Evolutionary conservation across 2,888 invertebrate genomes (phyloP).

Genomic region (Biston stratarius): DNA sequence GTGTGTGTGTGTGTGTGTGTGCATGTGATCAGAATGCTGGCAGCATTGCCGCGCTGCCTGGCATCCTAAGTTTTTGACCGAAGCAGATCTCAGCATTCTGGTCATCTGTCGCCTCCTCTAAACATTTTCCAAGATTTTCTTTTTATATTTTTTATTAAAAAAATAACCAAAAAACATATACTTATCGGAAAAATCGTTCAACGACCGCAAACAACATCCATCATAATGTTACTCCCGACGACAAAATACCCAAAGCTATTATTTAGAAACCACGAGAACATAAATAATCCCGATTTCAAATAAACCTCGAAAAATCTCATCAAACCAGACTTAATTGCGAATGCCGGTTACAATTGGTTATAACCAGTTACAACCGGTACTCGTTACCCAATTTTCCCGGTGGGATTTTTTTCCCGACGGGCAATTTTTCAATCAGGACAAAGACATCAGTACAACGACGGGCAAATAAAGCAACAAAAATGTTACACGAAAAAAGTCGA

Average conservation of each 20-base stretch:
- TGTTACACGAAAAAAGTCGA: conserved; percentile 31
- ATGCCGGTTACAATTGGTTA: conserved; percentile 13
- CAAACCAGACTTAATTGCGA: conserved; percentile 32
- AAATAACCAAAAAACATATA: not conserved
- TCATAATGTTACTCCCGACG: conserved; percentile 13
- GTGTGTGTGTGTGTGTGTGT: too few relatives aligned
- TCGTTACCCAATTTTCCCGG: conserved; percentile 24
- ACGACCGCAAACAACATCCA: not conserved
- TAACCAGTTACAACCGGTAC: conserved; percentile 24
- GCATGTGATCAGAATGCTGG: too few relatives aligned
- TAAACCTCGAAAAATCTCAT: conserved; percentile 30
- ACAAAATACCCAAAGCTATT: conserved; percentile 22
- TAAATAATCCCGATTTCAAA: conserved; percentile 30
- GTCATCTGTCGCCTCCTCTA: too few relatives aligned
- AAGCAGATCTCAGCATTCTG: too few relatives aligned
- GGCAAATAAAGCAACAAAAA: conserved; percentile 34
- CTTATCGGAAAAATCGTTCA: not conserved
- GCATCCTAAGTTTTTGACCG: too few relatives aligned
- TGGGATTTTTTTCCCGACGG: conserved; percentile 28
- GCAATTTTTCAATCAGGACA: conserved; percentile 42
- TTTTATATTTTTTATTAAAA: too few relatives aligned
- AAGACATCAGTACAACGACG: conserved; percentile 30
- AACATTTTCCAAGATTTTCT: too few relatives aligned
- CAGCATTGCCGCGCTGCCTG: too few relatives aligned
- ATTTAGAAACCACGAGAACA: conserved; percentile 20